Percentiles rank a stretch among this genome's conserved stretches.
These are phyloP conservation scores for Ethmia dodecea DNA, from an alignment of 2,888 invertebrate genomes.

Conservation along the genomic window DNA sequence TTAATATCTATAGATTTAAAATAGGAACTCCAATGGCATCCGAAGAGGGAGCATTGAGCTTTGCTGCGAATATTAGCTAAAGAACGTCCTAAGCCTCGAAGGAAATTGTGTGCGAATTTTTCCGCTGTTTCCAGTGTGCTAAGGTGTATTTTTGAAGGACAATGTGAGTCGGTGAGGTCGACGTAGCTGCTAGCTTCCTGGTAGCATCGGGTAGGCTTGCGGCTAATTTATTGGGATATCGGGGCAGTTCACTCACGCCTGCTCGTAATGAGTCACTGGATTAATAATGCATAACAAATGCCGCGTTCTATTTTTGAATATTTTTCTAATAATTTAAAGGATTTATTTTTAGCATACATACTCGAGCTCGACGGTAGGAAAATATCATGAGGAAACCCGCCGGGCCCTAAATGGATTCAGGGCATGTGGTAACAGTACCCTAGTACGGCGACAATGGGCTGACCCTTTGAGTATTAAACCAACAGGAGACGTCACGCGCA, in stretches of 20 bases:
- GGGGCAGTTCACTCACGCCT: slow-evolving; percentile 52
- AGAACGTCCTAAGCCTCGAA: slow-evolving; percentile 35
- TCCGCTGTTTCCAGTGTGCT: too few species aligned
- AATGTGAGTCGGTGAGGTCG: slow-evolving; percentile 41
- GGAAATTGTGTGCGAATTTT: slow-evolving; percentile 17
- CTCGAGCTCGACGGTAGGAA: too few species aligned
- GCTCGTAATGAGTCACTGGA: slow-evolving; percentile 8
- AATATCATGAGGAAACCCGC: too few species aligned
- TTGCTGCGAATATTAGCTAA: slow-evolving; percentile 53
- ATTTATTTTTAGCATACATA: too few species aligned
- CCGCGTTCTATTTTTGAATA: too few species aligned
- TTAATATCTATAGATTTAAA: slow-evolving; percentile 25
- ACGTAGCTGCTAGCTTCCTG: slow-evolving; percentile 57
- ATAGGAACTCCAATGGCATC: slow-evolving; percentile 28
- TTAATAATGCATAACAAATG: slow-evolving; percentile 6
- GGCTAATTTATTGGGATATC: slow-evolving; percentile 67
- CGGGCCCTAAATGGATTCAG: too few species aligned
- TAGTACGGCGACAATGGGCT: too few species aligned
- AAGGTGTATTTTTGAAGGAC: slow-evolving; percentile 11
- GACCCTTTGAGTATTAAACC: too few species aligned
- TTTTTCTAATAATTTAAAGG: too few species aligned
- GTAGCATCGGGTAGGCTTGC: slow-evolving; percentile 65
- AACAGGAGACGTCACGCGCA: too few species aligned
- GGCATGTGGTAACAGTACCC: too few species aligned
- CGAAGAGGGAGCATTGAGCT: slow-evolving; percentile 71